phyloP scores from a whole-genome alignment of 2,113 vertebrate species.

The Mohoua ochrocephala region DNA sequence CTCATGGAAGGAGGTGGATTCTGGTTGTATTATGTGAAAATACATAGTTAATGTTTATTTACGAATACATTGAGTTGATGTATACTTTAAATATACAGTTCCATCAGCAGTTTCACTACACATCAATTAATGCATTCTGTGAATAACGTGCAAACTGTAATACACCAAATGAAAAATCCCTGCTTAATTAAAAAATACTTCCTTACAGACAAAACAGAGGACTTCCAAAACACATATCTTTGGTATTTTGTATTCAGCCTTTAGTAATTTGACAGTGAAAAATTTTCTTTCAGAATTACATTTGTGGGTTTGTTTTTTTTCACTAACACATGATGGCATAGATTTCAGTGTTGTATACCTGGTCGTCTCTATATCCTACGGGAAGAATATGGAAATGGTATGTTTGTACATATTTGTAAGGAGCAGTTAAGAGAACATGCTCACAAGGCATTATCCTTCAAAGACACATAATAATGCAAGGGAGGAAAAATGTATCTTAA shows the following conservation, averaged over 20 bases:
- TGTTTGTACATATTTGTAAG: neutral
- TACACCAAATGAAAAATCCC: neutral
- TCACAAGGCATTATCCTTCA: neutral
- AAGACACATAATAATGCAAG: fast-evolving
- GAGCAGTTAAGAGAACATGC: neutral
- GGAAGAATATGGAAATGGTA: neutral
- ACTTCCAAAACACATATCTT: neutral
- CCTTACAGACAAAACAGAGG: neutral
- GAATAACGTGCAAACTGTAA: neutral
- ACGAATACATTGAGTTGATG: neutral
- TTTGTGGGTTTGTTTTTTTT: neutral
- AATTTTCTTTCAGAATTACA: neutral
- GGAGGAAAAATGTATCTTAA: neutral
- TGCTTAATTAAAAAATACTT: neutral
- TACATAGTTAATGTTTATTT: neutral
- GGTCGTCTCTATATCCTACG: neutral
- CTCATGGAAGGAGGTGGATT: neutral
- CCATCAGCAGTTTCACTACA: neutral
- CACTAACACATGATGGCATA: neutral
- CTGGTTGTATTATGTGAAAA: neutral
- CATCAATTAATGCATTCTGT: neutral
- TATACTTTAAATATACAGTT: neutral
- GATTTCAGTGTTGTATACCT: neutral
- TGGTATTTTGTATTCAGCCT: neutral
- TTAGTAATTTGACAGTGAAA: neutral